phyloP scores from a whole-genome alignment of 2,113 vertebrate species.

The Motacilla alba region DNA sequence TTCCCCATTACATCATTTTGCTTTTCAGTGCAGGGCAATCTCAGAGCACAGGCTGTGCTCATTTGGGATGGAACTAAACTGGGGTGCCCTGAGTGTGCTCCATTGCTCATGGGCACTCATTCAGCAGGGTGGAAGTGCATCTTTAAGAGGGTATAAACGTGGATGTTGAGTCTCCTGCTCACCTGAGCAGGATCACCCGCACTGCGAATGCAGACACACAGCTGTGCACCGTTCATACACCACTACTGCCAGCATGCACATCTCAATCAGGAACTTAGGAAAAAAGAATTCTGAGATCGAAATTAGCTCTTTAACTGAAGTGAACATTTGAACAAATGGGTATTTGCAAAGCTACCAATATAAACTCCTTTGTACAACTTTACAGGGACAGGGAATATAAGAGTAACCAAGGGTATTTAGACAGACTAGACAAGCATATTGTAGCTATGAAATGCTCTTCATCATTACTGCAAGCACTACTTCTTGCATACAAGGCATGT shows the following conservation, averaged over 20 bases:
- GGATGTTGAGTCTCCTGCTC: not conserved
- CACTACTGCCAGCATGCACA: not conserved
- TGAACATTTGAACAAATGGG: not conserved
- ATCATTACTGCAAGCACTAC: not conserved
- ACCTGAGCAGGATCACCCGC: not conserved
- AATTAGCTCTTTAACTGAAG: not conserved
- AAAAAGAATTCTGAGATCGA: not conserved
- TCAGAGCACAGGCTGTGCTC: not conserved
- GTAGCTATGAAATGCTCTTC: not conserved
- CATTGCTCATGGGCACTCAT: not conserved
- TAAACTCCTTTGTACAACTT: not conserved
- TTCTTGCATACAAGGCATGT: not conserved
- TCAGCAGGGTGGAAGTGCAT: not conserved
- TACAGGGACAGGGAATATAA: not conserved
- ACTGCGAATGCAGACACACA: not conserved
- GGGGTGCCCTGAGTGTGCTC: not conserved
- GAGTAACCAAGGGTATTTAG: not conserved
- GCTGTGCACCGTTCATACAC: fast-evolving
- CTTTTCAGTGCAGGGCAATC: not conserved
- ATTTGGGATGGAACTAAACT: not conserved
- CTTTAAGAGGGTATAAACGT: not conserved
- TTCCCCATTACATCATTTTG: not conserved
- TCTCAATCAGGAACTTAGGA: not conserved
- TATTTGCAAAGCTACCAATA: not conserved
- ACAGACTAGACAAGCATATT: not conserved